A percentile compares a stretch with the other conserved stretches of the same genome.
Conservation (phyloP, 2,113 vertebrate species). For the Gila orcuttii region DNA sequence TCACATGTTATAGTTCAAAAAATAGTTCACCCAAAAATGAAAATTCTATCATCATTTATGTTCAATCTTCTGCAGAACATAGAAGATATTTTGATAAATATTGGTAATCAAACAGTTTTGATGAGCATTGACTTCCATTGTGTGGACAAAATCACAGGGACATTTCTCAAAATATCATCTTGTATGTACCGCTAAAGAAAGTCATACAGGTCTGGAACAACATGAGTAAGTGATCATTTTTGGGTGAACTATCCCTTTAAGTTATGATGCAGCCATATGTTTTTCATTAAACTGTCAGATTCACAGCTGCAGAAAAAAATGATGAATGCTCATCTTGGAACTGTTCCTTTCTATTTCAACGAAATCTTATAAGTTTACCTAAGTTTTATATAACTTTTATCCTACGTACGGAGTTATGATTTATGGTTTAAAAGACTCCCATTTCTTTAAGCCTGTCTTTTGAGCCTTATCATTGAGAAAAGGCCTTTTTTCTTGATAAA, state of each 20-base stretch:
- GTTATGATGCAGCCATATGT: background rate
- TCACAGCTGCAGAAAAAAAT: background rate
- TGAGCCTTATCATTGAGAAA: background rate
- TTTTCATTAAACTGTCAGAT: background rate
- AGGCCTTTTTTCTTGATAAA: background rate
- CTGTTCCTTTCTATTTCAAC: background rate
- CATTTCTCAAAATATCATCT: background rate
- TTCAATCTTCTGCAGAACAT: background rate
- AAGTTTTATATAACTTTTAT: background rate
- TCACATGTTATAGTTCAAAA: too few species aligned
- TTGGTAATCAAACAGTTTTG: background rate
- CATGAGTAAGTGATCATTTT: background rate
- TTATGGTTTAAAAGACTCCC: background rate
- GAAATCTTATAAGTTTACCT: background rate
- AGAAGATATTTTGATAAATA: too few species aligned
- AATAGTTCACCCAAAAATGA: background rate
- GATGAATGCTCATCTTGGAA: background rate
- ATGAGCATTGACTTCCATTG: background rate
- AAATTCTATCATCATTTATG: background rate
- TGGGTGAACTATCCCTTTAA: background rate
- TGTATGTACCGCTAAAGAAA: background rate
- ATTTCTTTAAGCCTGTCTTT: slow-evolving; percentile 2
- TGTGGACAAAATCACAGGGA: background rate
- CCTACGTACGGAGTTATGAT: background rate
- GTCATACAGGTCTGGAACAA: background rate